These are phyloP conservation scores for Conus betulinus DNA, from an alignment of 1,140 invertebrate genomes.

Conservation along the genomic window DNA sequence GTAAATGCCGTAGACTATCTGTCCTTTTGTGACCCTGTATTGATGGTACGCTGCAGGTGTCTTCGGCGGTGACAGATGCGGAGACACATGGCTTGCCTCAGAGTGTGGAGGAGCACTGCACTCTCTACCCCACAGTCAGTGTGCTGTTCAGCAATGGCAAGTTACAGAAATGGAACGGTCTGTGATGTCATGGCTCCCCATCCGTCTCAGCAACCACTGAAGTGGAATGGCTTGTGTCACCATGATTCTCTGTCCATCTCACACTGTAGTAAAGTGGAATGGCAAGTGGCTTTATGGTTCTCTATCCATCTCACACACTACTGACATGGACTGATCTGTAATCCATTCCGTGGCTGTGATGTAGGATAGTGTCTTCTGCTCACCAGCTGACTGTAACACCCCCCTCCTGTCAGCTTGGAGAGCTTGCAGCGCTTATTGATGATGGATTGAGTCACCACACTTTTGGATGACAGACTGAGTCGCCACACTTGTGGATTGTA, in stretches of 20 bases:
- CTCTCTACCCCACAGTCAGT: conserved; percentile 59
- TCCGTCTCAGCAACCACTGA: background rate
- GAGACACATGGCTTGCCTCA: conserved; percentile 44
- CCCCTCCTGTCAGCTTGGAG: too few species aligned
- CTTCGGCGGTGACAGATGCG: conserved; percentile 41
- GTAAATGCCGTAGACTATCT: too few species aligned
- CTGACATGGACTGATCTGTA: too few species aligned
- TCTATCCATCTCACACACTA: too few species aligned
- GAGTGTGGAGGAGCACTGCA: conserved; percentile 51
- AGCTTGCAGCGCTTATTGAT: too few species aligned
- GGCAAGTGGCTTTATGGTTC: too few species aligned
- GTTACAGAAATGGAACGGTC: conserved; percentile 50
- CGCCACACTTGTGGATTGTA: too few species aligned
- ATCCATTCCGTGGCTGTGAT: background rate
- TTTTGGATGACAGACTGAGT: too few species aligned
- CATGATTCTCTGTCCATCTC: background rate
- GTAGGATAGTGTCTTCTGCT: background rate
- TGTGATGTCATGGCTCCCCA: conserved; percentile 13
- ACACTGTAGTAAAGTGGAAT: background rate
- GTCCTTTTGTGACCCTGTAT: conserved; percentile 11
- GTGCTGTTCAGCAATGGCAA: conserved; percentile 53
- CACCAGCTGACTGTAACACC: too few species aligned
- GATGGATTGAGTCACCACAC: too few species aligned
- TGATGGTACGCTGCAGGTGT: conserved; percentile 42
- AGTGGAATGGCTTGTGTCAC: background rate